Base-by-base conservation (phyloP, 2,797 vertebrate species). In the Erithacus rubecula region DNA sequence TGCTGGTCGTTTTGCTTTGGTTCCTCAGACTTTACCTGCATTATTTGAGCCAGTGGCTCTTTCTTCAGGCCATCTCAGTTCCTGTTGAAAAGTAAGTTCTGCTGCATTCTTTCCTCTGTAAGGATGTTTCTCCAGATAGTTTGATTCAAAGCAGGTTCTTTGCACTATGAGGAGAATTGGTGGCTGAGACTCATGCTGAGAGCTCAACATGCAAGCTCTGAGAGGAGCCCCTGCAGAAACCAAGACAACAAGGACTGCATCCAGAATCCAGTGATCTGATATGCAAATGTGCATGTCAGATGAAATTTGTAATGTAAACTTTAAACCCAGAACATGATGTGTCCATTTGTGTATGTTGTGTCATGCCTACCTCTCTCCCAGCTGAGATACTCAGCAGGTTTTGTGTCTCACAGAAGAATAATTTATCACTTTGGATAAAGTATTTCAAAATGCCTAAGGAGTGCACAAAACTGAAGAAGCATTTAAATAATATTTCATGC, bases 11-110 rank as follows among this genome's bases (percentile, higher is more conserved):
- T 97, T 97, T 99, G 95, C 98, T 99, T 97, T 99, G 99, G 99
- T 99, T 99, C 89, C 93, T 98, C 95, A 98, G 99, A 95, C 98
- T 99, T 85, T 99, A 99, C 97, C 95, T 99, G 97, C 99, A 99
- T 97, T 99, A 99, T 98, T 97, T 98, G 94, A 98, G 98, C 97
- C 99, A 99, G 96, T 99, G 99, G 99, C 98, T 99, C 89, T 99
- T 98, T 97, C 99, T 99, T 92, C 97, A 98, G 96, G 96, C 95
- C 96, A 98, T 98, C 95, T 98, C 98, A 10, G 97, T 99, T 98
- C 99, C 99, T 96, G 98, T 99, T 97, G 98, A 98, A 98, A 99
- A 98, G 99, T 99, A 98, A 99, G 99, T 98, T 37, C 43, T 12
- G 19, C 52, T 55, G 12, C 19, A 3, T 95, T 96, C 94, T 96